phyloP scores from a whole-genome alignment of 2,113 vertebrate genomes.

The Clarias magur region DNA sequence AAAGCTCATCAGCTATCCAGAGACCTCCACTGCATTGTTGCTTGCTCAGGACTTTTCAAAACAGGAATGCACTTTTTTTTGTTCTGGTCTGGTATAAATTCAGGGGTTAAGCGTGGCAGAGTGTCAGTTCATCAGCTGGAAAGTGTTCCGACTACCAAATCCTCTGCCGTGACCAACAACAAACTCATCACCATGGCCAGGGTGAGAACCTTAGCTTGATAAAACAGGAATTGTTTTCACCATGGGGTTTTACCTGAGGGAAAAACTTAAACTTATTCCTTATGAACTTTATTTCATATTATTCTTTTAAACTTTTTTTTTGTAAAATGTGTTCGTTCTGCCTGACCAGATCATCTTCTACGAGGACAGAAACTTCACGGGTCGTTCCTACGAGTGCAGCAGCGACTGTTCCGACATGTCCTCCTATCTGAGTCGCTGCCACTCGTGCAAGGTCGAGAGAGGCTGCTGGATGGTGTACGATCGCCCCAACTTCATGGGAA shows the following conservation, averaged over 20 bases:
- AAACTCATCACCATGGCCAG: constrained; percentile 3
- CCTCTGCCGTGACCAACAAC: background rate
- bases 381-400: constrained; percentile 70
- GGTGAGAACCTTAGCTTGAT: background rate
- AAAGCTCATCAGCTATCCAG: constrained; percentile 18
- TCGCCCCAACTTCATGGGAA: constrained; percentile 38
- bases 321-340: background rate
- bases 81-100: constrained; percentile 20
- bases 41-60: constrained; percentile 26
- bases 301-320: background rate
- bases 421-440: too few species aligned
- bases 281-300: background rate
- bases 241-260: background rate
- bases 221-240: background rate
- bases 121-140: constrained; percentile 20
- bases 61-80: background rate
- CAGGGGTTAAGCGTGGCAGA: background rate
- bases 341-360: constrained; percentile 61
- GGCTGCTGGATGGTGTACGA: background rate
- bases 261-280: too few species aligned
- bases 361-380: constrained; percentile 70
- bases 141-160: background rate
- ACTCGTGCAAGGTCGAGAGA: too few species aligned
- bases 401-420: constrained; percentile 59
- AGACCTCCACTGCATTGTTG: background rate